These are phyloP conservation scores for Podarcis raffonei DNA, from an alignment of 2,113 vertebrate species.

Conservation along the genomic window DNA sequence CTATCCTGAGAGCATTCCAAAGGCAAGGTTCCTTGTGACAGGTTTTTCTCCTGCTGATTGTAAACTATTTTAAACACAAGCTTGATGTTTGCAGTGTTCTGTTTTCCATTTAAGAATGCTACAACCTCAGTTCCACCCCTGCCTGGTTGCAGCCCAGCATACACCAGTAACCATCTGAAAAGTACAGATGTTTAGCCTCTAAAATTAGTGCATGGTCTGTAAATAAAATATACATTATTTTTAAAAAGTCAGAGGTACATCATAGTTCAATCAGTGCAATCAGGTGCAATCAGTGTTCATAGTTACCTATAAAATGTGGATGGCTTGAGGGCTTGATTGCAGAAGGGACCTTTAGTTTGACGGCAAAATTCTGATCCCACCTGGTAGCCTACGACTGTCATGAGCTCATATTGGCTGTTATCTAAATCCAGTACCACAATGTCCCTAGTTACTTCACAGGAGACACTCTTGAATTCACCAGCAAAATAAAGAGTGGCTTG, in stretches of 20 bases:
- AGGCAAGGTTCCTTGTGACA: neutral
- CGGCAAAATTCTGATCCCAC: constrained; percentile 18
- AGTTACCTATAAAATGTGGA: neutral
- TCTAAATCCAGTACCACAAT: neutral
- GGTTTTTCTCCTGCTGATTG: too few relatives aligned
- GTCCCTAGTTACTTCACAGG: constrained; percentile 5
- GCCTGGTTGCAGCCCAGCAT: neutral
- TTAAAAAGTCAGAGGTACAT: neutral
- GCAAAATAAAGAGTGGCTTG: neutral
- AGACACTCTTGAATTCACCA: constrained; percentile 15
- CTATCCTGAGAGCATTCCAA: neutral
- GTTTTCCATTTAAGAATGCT: too few relatives aligned
- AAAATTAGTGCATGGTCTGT: neutral
- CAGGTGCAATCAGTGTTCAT: too few relatives aligned
- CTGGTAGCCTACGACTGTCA: neutral
- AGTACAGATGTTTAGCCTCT: neutral
- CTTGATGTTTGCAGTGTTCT: neutral
- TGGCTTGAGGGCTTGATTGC: constrained; percentile 11
- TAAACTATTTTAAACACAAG: neutral
- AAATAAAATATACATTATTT: neutral
- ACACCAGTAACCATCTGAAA: neutral
- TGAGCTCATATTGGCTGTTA: constrained; percentile 16
- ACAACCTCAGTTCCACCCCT: too few relatives aligned
- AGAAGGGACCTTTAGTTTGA: constrained; percentile 14
- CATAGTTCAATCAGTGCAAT: too few relatives aligned